A percentile compares a stretch with the other conserved stretches of the same genome.
These are phyloP conservation scores for Papilio helenus DNA, from an alignment of 1,140 invertebrate genomes.

Conservation along the genomic window DNA sequence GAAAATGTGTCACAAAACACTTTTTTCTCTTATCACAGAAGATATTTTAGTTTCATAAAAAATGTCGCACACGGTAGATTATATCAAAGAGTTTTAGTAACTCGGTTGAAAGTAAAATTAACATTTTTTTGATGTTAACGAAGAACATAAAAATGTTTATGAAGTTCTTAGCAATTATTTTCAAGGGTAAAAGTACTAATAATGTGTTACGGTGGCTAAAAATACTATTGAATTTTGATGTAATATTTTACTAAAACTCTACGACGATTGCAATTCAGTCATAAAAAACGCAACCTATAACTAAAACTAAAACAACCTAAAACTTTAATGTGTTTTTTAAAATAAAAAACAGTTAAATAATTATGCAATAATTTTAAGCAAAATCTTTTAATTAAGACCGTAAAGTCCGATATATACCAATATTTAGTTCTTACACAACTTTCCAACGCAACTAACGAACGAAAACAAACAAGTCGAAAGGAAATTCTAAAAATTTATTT, in stretches of 20 bases:
- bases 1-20: not conserved
- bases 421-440: conserved; percentile 16
- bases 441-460: not conserved
- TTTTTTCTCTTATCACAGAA: not conserved
- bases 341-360: not conserved
- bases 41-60: not conserved
- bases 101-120: not conserved
- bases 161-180: conserved; percentile 7
- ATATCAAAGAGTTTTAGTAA: conserved; percentile 19
- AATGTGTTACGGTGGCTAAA: not conserved
- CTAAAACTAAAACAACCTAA: no score
- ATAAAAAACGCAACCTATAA: no score
- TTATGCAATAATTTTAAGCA: not conserved
- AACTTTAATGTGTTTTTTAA: not conserved
- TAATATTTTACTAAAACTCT: not conserved
- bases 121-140: conserved; percentile 11
- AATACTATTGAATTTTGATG: not conserved
- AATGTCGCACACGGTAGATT: not conserved
- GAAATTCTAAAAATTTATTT: not conserved
- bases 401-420: not conserved
- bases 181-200: not conserved
- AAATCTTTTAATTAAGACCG: not conserved
- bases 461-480: not conserved
- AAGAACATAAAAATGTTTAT: conserved; percentile 10
- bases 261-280: not conserved